Percentiles rank a stretch among this genome's conserved stretches.
Conservation (phyloP, 2,888 invertebrate genomes). For the Andrena fulva region DNA sequence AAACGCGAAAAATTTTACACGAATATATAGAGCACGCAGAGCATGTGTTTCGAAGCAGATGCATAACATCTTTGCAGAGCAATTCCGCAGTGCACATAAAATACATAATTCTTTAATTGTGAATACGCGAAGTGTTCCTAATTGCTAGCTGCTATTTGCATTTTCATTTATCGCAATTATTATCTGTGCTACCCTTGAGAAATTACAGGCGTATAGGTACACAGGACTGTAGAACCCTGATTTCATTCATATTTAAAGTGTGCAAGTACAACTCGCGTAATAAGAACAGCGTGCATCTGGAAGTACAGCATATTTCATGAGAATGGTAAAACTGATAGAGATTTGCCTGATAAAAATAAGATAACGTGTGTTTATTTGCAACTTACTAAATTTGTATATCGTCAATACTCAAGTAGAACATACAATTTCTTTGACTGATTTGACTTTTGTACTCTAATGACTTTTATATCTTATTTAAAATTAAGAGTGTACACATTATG, state of each 20-base stretch:
- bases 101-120: not conserved
- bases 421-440: not conserved
- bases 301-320: too few species aligned
- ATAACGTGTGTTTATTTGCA: not conserved
- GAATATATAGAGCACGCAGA: slow-evolving; percentile 1
- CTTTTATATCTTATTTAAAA: not conserved
- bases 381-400: not conserved
- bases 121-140: not conserved
- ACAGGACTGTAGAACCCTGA: too few species aligned
- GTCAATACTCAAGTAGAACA: not conserved
- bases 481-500: not conserved
- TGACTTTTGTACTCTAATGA: not conserved
- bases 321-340: too few species aligned
- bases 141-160: slow-evolving; percentile 1
- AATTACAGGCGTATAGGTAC: too few species aligned
- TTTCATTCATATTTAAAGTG: not conserved
- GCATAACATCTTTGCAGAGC: not conserved
- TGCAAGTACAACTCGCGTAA: not conserved
- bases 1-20: slow-evolving; percentile 26
- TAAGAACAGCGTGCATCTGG: not conserved
- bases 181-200: too few species aligned
- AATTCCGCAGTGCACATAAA: not conserved
- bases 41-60: not conserved
- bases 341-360: not conserved
- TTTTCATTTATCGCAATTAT: not conserved